Evolutionary conservation across 2,113 vertebrate genomes (phyloP).

Genomic region (Euleptes europaea): DNA sequence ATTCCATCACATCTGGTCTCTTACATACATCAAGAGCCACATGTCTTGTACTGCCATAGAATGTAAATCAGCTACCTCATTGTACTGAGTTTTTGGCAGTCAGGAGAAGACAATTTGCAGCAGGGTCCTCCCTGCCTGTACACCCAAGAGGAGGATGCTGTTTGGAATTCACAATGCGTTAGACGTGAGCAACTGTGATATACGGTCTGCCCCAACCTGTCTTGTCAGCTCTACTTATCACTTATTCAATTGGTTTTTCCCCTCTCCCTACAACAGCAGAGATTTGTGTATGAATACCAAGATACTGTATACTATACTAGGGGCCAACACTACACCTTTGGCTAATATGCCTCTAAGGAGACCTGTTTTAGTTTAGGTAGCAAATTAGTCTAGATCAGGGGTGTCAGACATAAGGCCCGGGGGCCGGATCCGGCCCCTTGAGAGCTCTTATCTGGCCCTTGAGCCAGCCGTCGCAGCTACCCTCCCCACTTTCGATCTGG

Average conservation of each 20-base stretch:
- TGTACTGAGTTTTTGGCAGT: rapidly evolving
- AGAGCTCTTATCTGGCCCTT: too few species aligned
- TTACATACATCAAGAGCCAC: background rate
- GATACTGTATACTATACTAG: background rate
- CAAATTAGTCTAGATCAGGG: background rate
- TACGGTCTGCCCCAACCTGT: background rate
- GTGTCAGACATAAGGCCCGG: too few species aligned
- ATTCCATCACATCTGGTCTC: background rate
- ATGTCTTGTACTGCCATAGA: background rate
- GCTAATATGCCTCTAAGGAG: too few species aligned
- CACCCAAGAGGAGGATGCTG: rapidly evolving
- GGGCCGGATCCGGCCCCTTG: too few species aligned
- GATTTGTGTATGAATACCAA: background rate
- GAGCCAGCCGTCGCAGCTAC: too few species aligned
- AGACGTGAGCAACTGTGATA: background rate
- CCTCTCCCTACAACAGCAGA: too few species aligned
- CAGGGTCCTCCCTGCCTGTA: background rate
- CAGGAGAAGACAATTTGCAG: background rate
- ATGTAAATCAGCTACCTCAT: background rate
- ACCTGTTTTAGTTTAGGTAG: too few species aligned
- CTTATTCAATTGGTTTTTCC: background rate
- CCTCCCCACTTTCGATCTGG: too few species aligned
- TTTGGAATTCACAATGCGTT: background rate
- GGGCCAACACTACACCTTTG: too few species aligned
- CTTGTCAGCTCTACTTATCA: background rate